Evolutionary conservation across 1,140 invertebrate species (phyloP).

Genomic region (Aradophagus sp.): DNA sequence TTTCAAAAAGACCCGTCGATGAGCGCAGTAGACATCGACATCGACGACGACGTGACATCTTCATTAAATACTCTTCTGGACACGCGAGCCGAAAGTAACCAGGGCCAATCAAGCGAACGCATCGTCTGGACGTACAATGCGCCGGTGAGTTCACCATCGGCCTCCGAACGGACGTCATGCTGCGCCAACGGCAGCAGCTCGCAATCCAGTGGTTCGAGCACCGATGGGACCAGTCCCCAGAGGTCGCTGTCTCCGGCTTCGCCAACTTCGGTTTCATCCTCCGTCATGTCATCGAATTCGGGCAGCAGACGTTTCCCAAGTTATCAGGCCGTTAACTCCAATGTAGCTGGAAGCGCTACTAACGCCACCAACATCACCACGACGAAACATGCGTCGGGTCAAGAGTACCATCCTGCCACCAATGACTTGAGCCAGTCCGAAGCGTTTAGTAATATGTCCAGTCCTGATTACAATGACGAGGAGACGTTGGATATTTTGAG

Average conservation of each 20-base stretch:
- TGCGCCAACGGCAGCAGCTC: conserved; percentile 75
- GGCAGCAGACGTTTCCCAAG: conserved; percentile 75
- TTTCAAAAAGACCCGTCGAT: conserved; percentile 83
- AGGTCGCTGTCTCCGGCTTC: conserved; percentile 84
- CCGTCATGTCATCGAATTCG: conserved; percentile 85
- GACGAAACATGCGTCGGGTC: too few relatives aligned
- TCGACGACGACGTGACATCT: conserved; percentile 94
- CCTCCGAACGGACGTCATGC: conserved; percentile 72
- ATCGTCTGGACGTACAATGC: conserved; percentile 95
- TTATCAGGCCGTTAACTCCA: too few relatives aligned
- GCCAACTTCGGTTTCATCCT: conserved; percentile 89
- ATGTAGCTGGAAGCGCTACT: too few relatives aligned
- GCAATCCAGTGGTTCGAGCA: conserved; percentile 78
- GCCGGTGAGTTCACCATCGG: conserved; percentile 77
- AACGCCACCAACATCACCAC: too few relatives aligned
- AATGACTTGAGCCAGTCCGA: conserved; percentile 84
- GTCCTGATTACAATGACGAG: conserved; percentile 89
- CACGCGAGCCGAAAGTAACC: conserved; percentile 82
- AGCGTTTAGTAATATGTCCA: conserved; percentile 90
- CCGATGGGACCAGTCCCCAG: conserved; percentile 79
- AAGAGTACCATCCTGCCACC: conserved; percentile 70
- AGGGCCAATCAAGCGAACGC: conserved; percentile 77
- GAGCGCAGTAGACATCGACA: conserved; percentile 90
- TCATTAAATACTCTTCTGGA: conserved; percentile 92
- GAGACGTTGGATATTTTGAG: conserved; percentile 79